Conservation (phyloP, 2,797 vertebrate species). For the Neomorphus geoffroyi region DNA sequence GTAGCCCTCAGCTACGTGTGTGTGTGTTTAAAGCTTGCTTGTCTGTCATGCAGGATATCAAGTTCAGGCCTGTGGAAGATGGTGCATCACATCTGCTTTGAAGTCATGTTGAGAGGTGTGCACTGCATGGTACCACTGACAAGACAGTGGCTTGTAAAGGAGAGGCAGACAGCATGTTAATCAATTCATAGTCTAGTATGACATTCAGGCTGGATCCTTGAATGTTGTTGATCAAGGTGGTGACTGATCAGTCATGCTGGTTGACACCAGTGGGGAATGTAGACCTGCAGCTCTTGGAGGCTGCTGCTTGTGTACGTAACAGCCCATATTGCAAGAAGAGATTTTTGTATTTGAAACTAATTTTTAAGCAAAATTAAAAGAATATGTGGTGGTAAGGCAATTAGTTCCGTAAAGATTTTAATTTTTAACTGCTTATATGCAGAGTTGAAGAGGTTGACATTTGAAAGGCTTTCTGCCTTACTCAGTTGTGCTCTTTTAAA, state of each 20-base stretch:
- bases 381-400: not conserved
- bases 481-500: not conserved
- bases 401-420: not conserved
- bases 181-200: not conserved
- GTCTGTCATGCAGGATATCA: not conserved
- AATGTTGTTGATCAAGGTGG: not conserved
- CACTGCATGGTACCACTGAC: not conserved
- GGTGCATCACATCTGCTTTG: rapidly evolving
- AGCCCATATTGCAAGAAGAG: not conserved
- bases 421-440: not conserved
- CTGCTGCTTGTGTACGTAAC: not conserved
- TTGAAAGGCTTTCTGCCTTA: not conserved
- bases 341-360: not conserved
- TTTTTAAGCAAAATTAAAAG: not conserved
- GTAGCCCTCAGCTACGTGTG: not conserved
- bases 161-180: not conserved
- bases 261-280: not conserved
- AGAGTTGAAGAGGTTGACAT: not conserved
- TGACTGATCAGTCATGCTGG: not conserved
- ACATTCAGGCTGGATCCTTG: not conserved
- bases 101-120: rapidly evolving
- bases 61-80: not conserved
- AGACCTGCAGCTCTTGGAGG: not conserved
- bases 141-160: not conserved
- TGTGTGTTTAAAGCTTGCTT: not conserved